Evolutionary conservation across 2,888 invertebrate species (phyloP), one percentile per base, ranked within the genome.

Genomic region (Coleophora deauratella): DNA sequence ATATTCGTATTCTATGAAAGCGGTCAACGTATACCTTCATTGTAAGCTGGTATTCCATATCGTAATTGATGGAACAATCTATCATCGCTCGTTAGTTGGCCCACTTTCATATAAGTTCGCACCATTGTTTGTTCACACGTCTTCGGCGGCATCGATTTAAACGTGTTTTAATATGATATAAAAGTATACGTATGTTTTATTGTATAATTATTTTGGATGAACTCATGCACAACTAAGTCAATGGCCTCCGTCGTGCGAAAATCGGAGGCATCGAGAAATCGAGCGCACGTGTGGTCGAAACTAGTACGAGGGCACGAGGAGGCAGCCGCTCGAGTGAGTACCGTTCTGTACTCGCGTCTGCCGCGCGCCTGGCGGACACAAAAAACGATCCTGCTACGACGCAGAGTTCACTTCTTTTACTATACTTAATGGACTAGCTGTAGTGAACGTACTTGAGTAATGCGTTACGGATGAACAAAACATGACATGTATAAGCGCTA

Each of bases 231-330:
- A 46, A 43, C 46, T 34, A 27, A 61, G 71, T 66, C 71, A 62
- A 56, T 59, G 67, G 57, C 69, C 71, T 62, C 61, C 50, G 47
- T 50, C 49, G 53, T 59, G 63, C 64, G 60, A 69, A 69, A 66
- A 64, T 62, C 53, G 54, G 54, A 51, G 57, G 55, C 60, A 54
- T 64, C 65, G 60, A 63, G 64, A 68, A 69, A 69, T 67, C 62
- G 56, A 51, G 55, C 58, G 59, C 62, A 64, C 58, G 57, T 63
- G 61, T 59, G 49, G 43, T 49, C 40, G 42, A 51, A 62, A 60
- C 59, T 60, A 52, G 59, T 65, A 59, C 59, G 59, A 58, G 54
- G 57, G 55, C 59, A 48, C 46, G 43, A 45, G 47, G 46, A 45
- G 47, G 42, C 40, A 35, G 40, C 41, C 38, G 37, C 43, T 47